Evolutionary conservation across 2,888 invertebrate species (phyloP), one percentile per base, ranked within the genome.

Genomic region (Cephonodes hylas): DNA sequence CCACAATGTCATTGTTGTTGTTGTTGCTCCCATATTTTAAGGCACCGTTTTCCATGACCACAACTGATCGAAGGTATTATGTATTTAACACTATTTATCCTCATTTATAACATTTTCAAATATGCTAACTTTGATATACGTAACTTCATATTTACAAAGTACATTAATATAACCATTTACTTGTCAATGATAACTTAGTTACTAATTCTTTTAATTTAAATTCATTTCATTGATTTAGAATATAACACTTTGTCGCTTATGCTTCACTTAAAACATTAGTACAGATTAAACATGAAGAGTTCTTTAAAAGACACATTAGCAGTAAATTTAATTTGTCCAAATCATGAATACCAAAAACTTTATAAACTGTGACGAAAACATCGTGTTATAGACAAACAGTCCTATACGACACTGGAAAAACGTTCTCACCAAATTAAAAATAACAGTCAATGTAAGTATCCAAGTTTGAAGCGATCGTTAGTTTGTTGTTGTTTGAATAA

Each of bases 41-140:
- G 92, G 93, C 93, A 93, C 93, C 91, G 91, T 91, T 93, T 91
- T 93, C 93, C 93, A 93, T 93, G 89, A 87, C 91, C 90, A 85
- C 86, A 81, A 88, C 79, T 84, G 84, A 86, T 84, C 75, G 89
- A 85, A 84, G 88, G 86, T 84, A 74, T 82, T 76, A 79, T 27
- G 27, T 81, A 79, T 80, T 71, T 79, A 80, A 69, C 69, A 60
- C 48, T 53, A 27, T 27, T 42, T 48, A 25, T 60, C 34, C 53
- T 53, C 42, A 60, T 60, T 53, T 53, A 53, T 60, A 53, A 53
- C 53, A 53, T 53, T 53, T 53, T 18, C 27, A 53, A 18, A 53
- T 31, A 53, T 31, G 18, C 8, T 53, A 53, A 53, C 53, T 18
- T 53, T 27, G 53, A 53, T 27, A 53, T 53, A 53, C 18, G 31